A percentile compares a stretch with the other conserved stretches of the same genome.
phyloP scores from a whole-genome alignment of 1,140 invertebrate species.

The Apis dorsata region DNA sequence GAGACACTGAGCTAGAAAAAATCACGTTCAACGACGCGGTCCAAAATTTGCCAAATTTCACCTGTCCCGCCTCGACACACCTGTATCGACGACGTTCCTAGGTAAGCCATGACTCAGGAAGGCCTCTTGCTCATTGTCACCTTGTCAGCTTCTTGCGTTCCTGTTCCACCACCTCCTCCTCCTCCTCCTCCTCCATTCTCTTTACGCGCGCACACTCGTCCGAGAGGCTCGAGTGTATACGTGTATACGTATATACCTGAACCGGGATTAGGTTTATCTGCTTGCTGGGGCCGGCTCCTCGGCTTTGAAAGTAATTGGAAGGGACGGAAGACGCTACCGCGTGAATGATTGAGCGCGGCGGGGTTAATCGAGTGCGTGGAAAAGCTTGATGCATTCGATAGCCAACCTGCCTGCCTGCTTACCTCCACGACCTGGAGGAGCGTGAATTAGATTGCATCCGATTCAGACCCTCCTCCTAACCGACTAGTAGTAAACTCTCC shows the following conservation, averaged over 20 bases:
- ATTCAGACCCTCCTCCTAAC: too few species aligned
- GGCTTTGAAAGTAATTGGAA: conserved; percentile 49
- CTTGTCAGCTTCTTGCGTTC: conserved; percentile 12
- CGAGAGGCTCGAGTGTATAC: not conserved
- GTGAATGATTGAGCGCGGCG: conserved; percentile 28
- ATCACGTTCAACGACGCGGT: too few species aligned
- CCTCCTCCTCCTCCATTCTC: conserved; percentile 25
- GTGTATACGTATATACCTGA: conserved; percentile 25
- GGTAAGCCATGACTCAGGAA: conserved; percentile 65
- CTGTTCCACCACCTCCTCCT: not conserved
- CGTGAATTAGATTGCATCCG: conserved; percentile 8
- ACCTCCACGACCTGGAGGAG: too few species aligned
- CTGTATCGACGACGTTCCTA: conserved; percentile 65
- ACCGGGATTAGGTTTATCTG: conserved; percentile 43
- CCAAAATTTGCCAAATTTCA: conserved; percentile 65
- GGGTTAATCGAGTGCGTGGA: conserved; percentile 44
- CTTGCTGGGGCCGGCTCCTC: conserved; percentile 1
- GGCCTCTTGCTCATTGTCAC: conserved; percentile 46
- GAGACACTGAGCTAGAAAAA: too few species aligned
- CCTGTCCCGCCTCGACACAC: conserved; percentile 67
- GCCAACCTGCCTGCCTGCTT: not conserved
- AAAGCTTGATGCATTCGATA: conserved; percentile 37
- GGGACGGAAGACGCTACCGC: conserved; percentile 35
- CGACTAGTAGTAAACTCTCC: too few species aligned
- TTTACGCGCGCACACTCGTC: not conserved